phyloP scores from a whole-genome alignment of 2,113 vertebrate species.

The Channa maculata region DNA sequence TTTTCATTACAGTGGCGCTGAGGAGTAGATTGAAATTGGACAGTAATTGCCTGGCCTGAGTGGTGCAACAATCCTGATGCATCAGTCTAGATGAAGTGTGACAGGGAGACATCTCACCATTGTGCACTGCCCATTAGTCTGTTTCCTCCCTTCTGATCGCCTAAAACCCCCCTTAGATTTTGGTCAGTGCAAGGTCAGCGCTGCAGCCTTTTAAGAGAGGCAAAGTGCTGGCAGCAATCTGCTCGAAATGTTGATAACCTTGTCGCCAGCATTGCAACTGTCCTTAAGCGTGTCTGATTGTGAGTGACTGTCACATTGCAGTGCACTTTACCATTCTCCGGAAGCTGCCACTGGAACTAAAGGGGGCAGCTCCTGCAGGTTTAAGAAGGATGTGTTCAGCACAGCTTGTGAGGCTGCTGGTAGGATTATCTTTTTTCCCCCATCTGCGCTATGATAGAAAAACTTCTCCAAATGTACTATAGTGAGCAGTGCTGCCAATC shows the following conservation, averaged over 20 bases:
- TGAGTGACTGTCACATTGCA: constrained; percentile 59
- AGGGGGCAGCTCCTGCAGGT: constrained; percentile 62
- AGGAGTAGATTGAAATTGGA: constrained; percentile 98
- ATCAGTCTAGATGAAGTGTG: constrained; percentile 98
- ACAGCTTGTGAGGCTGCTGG: constrained; percentile 72
- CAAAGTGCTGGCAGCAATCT: constrained; percentile 82
- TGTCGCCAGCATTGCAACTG: constrained; percentile 73
- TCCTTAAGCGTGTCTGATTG: constrained; percentile 62
- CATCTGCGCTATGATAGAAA: constrained; percentile 70
- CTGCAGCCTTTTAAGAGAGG: constrained; percentile 82
- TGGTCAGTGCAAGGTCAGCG: constrained; percentile 86
- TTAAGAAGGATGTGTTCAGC: constrained; percentile 75
- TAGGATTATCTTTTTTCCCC: constrained; percentile 68
- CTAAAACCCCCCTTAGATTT: constrained; percentile 87
- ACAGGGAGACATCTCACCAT: constrained; percentile 95
- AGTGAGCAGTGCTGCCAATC: constrained; percentile 72
- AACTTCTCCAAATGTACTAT: constrained; percentile 68
- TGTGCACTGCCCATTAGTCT: constrained; percentile 92
- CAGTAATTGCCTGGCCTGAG: constrained; percentile 96
- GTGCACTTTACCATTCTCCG: constrained; percentile 62
- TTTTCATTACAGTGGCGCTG: constrained; percentile 97
- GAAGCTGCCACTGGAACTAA: constrained; percentile 61
- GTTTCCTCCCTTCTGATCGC: constrained; percentile 93
- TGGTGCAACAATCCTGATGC: constrained; percentile 90
- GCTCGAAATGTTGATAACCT: constrained; percentile 85